phyloP scores from a whole-genome alignment of 2,888 invertebrate genomes.

The Ditula angustiorana region DNA sequence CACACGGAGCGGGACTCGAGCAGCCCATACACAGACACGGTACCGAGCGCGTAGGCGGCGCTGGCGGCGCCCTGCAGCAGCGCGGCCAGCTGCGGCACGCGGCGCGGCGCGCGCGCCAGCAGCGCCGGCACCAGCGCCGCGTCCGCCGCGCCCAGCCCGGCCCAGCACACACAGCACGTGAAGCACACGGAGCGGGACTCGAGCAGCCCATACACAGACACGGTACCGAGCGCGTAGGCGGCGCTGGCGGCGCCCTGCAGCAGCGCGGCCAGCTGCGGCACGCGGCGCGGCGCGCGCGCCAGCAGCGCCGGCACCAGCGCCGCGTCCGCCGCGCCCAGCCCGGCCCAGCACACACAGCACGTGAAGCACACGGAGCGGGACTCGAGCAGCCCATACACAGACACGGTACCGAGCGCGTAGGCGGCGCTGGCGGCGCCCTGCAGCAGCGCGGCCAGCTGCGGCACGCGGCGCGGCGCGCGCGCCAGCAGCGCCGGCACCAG shows the following conservation, averaged over 20 bases:
- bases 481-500: constrained; percentile 72
- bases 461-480: constrained; percentile 51
- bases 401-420: constrained; percentile 67
- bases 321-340: constrained; percentile 69
- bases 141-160: too few relatives aligned
- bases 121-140: neutral
- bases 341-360: too few relatives aligned
- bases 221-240: constrained; percentile 69
- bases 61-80: too few relatives aligned
- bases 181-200: too few relatives aligned
- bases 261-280: constrained; percentile 67
- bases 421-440: constrained; percentile 73
- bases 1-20: too few relatives aligned
- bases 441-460: constrained; percentile 68
- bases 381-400: too few relatives aligned
- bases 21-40: too few relatives aligned
- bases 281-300: constrained; percentile 51
- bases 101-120: neutral
- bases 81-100: neutral
- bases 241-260: constrained; percentile 72
- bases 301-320: constrained; percentile 76
- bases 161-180: too few relatives aligned
- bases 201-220: too few relatives aligned
- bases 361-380: too few relatives aligned
- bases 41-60: too few relatives aligned